These are phyloP conservation scores for Hippopotamus amphibius DNA, from an alignment of 2,113 vertebrate species.

Conservation along the genomic window DNA sequence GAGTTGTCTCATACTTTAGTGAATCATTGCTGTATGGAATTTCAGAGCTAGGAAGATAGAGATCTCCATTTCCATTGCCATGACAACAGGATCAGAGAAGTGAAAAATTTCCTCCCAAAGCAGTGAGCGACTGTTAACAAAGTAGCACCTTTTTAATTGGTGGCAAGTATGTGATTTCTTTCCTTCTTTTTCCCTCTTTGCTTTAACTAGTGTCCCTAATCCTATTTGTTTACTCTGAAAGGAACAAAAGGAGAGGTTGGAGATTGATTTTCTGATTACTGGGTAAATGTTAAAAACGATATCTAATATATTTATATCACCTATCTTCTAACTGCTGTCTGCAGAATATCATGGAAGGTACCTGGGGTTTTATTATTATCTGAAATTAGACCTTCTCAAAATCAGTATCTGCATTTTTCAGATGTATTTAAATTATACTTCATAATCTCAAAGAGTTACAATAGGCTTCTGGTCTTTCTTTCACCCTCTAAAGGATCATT, in stretches of 20 bases:
- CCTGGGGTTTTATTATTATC: constrained; percentile 41
- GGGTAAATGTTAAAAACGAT: constrained; percentile 13
- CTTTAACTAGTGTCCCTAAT: constrained; percentile 47
- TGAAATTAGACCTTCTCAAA: constrained; percentile 50
- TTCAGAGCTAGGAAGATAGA: constrained; percentile 66
- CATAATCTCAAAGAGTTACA: constrained; percentile 1
- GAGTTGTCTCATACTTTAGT: neutral
- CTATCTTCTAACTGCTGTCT: neutral
- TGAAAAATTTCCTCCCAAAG: constrained; percentile 65
- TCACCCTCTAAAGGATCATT: constrained; percentile 25
- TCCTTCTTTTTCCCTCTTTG: neutral
- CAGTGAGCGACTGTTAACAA: constrained; percentile 74
- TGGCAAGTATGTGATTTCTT: constrained; percentile 66
- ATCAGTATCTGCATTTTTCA: constrained; percentile 28
- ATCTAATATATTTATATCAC: neutral
- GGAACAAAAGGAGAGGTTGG: constrained; percentile 3
- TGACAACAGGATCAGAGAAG: constrained; percentile 67
- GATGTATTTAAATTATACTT: constrained; percentile 1
- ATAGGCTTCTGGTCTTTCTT: neutral
- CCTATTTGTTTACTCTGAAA: constrained; percentile 38
- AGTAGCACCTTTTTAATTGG: constrained; percentile 67
- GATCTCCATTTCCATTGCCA: constrained; percentile 65
- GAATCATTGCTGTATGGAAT: constrained; percentile 63
- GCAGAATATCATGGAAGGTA: neutral
- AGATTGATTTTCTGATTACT: constrained; percentile 47